Conservation (phyloP, 1,140 invertebrate genomes). For the Heliconius eleuchia region DNA sequence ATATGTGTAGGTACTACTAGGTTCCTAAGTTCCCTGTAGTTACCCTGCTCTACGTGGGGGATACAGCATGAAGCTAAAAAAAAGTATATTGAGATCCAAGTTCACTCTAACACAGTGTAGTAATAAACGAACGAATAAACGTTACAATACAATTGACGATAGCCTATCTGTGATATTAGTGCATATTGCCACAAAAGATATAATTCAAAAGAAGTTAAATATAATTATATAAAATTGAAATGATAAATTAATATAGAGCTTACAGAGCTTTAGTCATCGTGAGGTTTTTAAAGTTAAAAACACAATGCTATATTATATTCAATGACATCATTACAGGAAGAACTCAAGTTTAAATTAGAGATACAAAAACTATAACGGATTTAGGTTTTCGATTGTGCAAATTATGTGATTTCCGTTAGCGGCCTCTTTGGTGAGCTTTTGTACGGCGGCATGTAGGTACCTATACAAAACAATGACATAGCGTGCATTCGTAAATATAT, state of each 20-base stretch:
- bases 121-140: too few species aligned
- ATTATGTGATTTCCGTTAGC: conserved; percentile 19
- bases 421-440: conserved; percentile 21
- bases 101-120: too few species aligned
- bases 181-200: too few species aligned
- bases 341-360: conserved; percentile 7
- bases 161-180: too few species aligned
- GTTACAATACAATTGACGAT: too few species aligned
- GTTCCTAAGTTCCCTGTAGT: too few species aligned
- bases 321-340: conserved; percentile 10
- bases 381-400: conserved; percentile 23
- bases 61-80: too few species aligned
- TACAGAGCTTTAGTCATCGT: neutral
- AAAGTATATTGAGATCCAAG: too few species aligned
- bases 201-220: neutral
- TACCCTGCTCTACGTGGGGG: too few species aligned
- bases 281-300: neutral
- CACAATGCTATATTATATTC: neutral
- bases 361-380: conserved; percentile 14
- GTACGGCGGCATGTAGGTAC: conserved; percentile 4
- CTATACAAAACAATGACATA: conserved; percentile 27
- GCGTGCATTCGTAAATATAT: conserved; percentile 15
- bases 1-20: too few species aligned
- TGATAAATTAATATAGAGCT: neutral
- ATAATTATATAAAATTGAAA: neutral